Evolutionary conservation across 2,113 vertebrate species (phyloP).

Genomic region (Pteropus alecto): DNA sequence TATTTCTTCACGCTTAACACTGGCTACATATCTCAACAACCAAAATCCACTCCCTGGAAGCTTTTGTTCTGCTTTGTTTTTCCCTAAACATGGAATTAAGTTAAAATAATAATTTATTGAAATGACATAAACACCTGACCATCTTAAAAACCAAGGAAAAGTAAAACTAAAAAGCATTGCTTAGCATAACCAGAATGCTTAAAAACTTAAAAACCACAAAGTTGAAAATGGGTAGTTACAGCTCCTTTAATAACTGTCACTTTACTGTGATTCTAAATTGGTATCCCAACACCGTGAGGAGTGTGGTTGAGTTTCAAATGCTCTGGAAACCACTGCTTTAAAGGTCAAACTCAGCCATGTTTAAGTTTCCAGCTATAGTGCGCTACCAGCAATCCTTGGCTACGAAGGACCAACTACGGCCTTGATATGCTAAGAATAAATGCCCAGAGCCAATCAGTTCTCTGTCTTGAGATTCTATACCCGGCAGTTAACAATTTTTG

Average conservation of each 20-base stretch:
- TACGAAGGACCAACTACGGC: neutral
- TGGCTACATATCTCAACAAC: neutral
- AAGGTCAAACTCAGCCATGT: neutral
- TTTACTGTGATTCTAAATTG: neutral
- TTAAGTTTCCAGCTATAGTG: neutral
- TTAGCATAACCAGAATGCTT: neutral
- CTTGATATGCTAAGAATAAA: neutral
- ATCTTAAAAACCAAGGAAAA: constrained; percentile 21
- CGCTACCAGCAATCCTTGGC: rapidly evolving
- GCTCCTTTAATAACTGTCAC: neutral
- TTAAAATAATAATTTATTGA: constrained; percentile 43
- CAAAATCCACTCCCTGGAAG: neutral
- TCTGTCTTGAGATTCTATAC: neutral
- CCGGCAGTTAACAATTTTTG: neutral
- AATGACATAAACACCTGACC: neutral
- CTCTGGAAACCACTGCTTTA: neutral
- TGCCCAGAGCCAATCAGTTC: neutral
- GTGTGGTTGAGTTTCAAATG: neutral
- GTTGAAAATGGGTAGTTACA: neutral
- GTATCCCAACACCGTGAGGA: neutral
- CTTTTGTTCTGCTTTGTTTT: constrained; percentile 13
- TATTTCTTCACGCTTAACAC: neutral
- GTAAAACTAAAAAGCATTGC: neutral
- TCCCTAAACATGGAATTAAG: neutral
- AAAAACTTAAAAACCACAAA: neutral